Evolutionary conservation across 2,888 invertebrate species (phyloP), one percentile per base, ranked within the genome.

Genomic region (Rotaria socialis): DNA sequence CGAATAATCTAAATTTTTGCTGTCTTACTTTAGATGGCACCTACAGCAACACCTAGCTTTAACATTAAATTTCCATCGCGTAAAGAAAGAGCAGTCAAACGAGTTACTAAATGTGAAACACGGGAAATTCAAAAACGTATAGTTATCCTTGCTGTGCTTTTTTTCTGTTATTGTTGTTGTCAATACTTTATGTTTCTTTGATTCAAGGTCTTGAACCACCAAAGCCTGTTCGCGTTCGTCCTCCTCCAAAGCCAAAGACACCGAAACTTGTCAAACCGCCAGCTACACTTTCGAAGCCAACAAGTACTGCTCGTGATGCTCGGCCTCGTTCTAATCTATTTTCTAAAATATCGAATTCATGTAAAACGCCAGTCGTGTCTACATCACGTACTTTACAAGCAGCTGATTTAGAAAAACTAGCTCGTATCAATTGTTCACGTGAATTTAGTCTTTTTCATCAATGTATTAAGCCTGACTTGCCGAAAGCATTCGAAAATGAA

Each of bases 361-460:
- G 35, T 0, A 14, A 16, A 35, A 14, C 19, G 16, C 4, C 35
- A 41, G 4, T 5, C 19, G 1, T 16, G 4, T 3, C 27, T 4
- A 14, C 16, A 35, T 10, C 67, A 35, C 67, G 67, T 27, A 35
- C 67, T 27, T 35, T 67, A 19, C 67, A 67, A 27, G 3, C 19
- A 35, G 2, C 67, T 35, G 67, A 67, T 67, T 41, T 67, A 67
- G 67, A 67, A 41, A 67, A 67, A 67, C 19, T 67, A 67, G 35
- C 35, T 35, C 67, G 67, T 35, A 19, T 67, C 19, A 67, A 5
- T 67, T 67, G 67, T 67, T 67, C 67, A 35, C 67, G 67, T 6
- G 67, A 67, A 67, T 67, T 67, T 67, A 27, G 67, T 41, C 67
- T 67, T 67, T 67, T 67, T 67, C 67, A 67, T 67, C 67, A 67